These are phyloP conservation scores for Fratercula arctica DNA, from an alignment of 2,797 vertebrate species.

Conservation along the genomic window DNA sequence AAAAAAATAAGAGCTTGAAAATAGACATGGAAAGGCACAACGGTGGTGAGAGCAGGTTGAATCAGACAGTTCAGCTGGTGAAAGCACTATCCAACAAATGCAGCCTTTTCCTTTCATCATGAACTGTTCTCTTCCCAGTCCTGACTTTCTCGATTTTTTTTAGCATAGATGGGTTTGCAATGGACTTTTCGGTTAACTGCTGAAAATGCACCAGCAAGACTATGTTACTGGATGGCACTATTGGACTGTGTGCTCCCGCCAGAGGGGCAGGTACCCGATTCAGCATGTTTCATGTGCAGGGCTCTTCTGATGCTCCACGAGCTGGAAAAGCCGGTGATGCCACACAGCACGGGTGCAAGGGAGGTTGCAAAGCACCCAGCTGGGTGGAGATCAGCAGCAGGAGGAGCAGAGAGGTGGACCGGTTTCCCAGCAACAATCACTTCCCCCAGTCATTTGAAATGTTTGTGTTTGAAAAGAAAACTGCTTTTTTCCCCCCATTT, in stretches of 20 bases:
- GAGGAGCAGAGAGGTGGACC: background rate
- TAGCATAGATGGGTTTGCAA: background rate
- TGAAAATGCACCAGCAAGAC: background rate
- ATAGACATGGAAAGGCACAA: background rate
- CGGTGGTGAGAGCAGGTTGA: background rate
- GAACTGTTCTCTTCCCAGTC: background rate
- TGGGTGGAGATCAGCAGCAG: background rate
- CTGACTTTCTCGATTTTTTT: background rate
- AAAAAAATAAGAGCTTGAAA: constrained; percentile 25
- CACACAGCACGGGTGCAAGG: background rate
- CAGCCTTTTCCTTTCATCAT: background rate
- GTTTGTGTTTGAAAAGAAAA: background rate
- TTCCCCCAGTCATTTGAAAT: background rate
- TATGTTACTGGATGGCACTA: background rate
- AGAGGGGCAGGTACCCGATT: background rate
- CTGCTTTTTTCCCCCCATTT: fast-evolving
- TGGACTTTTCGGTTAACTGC: background rate
- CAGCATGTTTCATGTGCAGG: fast-evolving
- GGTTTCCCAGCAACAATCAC: background rate
- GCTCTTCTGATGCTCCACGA: background rate
- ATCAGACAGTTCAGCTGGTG: background rate
- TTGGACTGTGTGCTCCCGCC: background rate
- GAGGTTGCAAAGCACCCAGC: background rate
- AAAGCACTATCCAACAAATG: background rate
- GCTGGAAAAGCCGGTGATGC: background rate